Evolutionary conservation across 2,888 invertebrate species (phyloP), one percentile per base, ranked within the genome.

Genomic region (Erynnis tages): DNA sequence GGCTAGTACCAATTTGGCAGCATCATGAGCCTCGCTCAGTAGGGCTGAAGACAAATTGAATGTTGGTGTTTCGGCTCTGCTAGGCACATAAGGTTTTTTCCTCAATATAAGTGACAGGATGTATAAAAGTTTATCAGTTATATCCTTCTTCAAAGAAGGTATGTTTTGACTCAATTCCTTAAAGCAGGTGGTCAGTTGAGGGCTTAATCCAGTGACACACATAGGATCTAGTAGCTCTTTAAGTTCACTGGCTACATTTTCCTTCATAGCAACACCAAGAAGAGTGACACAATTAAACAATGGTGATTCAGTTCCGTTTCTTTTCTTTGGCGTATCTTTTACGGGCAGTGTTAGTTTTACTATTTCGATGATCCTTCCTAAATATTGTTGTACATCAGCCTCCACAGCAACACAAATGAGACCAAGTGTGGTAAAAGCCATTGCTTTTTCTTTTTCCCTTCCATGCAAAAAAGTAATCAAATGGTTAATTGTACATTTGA

Each of bases 211-310:
- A 1, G 96, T 96, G 0, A 95, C 94, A 69, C 98, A 92, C 96
- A 99, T 97, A 37, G 95, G 94, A 59, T 97, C 97, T 21, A 99
- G 82, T 23, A 98, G 90, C 53, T 95, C 95, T 53, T 93, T 93
- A 0, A 98, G 93, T 71, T 97, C 96, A 65, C 91, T 90, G 7
- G 93, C 92, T 23, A 97, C 94, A 58, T 93, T 92, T 47, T 94
- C 93, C 60, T 95, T 95, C 50, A 97, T 94, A 0, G 98, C 97
- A 72, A 96, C 94, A 0, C 96, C 96, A 34, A 99, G 82, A 59
- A 98, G 91, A 8, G 97, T 97, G n/a, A 99, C 94, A 80, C 98
- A 99, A 49, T 96, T 95, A 75, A 98, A 98, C 30, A 98, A 94
- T 0, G 96, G 93, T 0, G 97, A 95, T 69, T 98, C 98, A 19